phyloP scores from a whole-genome alignment of 2,113 vertebrate species.

The Patagioenas fasciata region DNA sequence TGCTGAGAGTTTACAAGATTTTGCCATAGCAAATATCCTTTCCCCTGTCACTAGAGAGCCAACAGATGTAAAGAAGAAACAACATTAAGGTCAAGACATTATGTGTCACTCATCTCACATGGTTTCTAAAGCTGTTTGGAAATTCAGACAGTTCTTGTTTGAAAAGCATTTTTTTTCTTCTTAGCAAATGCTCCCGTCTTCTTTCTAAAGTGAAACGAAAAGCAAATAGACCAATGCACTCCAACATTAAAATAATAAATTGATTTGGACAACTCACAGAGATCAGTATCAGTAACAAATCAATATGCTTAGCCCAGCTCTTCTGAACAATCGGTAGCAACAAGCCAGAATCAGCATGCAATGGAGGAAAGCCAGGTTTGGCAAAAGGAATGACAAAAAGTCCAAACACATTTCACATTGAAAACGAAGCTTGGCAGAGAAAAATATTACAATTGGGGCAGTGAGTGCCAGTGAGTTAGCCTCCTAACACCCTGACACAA shows the following conservation, averaged over 20 bases:
- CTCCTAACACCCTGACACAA: background rate
- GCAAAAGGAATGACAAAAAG: background rate
- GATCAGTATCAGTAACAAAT: background rate
- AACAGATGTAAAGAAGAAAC: background rate
- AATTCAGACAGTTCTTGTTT: background rate
- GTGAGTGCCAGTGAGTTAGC: too few relatives aligned
- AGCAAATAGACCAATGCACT: background rate
- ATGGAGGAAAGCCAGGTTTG: background rate
- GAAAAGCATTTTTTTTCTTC: background rate
- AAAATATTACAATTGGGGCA: background rate
- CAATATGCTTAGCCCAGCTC: background rate
- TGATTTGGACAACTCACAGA: background rate
- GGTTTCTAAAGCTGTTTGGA: background rate
- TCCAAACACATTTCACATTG: background rate
- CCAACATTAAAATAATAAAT: background rate
- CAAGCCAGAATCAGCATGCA: background rate
- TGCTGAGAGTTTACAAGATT: background rate
- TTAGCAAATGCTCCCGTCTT: background rate
- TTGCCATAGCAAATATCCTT: background rate
- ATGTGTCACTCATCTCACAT: background rate
- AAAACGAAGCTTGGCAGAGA: background rate
- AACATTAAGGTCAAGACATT: background rate
- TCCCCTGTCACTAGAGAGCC: background rate
- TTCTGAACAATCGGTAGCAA: background rate
- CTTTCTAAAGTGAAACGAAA: slow-evolving; percentile 7